Evolutionary conservation across 2,888 invertebrate species (phyloP), one percentile per base, ranked within the genome.

Genomic region (Drosophila hamatofila): DNA sequence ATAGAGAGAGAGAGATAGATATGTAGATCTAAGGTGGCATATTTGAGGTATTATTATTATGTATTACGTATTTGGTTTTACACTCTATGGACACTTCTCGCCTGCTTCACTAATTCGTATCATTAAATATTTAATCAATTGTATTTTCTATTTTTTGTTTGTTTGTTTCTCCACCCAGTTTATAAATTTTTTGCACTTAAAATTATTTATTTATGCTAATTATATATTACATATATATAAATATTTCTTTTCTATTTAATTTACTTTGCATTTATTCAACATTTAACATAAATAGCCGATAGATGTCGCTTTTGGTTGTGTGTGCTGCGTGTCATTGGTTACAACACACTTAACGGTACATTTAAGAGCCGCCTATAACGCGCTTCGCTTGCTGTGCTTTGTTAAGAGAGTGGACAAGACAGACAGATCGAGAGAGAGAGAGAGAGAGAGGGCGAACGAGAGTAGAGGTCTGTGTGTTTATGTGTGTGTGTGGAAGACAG

Each of bases 121-220:
- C 33, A 65, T 46, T 46, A 57, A 79, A 71, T 44, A 67, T 70
- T 67, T 75, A 73, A 73, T 80, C 82, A 89, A 89, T 91, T 52
- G 18, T 37, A 46, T 33, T 52, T 33, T 6, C 23, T 23, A 2
- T 11, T 21, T 33, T 16, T 52, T 30, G 16, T 25, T 23, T 4
- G 21, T 21, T 33, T 27, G 11, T 16, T 92, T 91, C 93, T 93
- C 92, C 92, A 93, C 92, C 92, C 93, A 93, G 84, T 91, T 92
- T 92, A 81, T 83, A 89, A 84, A 65, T 81, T 83, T 48, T 83
- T 77, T 83, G 70, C 74, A 60, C 85, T 86, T 86, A 86, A 80
- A 81, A 87, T 88, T 84, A 81, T 81, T 42, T 79, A 85, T 84
- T 86, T 84, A 83, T 62, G 65, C 85, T 83, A 83, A 46, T 41